These are phyloP conservation scores for Rana temporaria DNA, from an alignment of 2,113 vertebrate species.

Conservation along the genomic window DNA sequence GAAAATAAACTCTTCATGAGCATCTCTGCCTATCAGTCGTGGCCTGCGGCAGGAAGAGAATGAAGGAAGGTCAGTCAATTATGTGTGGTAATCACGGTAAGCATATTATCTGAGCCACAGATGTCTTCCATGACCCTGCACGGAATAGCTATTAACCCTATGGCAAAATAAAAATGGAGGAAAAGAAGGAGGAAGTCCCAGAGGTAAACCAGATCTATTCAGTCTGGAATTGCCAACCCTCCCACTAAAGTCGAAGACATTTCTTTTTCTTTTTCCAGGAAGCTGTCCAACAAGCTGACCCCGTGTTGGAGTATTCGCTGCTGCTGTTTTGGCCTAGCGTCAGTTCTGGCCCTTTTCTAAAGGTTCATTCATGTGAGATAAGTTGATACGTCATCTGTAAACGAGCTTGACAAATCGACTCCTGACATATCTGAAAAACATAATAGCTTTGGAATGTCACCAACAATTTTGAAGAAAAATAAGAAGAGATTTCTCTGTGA, in stretches of 20 bases:
- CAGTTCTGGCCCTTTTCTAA: constrained; percentile 70
- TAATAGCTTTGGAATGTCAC: constrained; percentile 63
- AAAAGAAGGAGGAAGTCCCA: constrained; percentile 71
- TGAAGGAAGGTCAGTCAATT: constrained; percentile 96
- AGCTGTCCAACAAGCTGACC: constrained; percentile 66
- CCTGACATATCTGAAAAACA: constrained; percentile 60
- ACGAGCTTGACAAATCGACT: constrained; percentile 71
- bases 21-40: constrained; percentile 82
- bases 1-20: constrained; percentile 84
- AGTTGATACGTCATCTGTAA: constrained; percentile 77
- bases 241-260: constrained; percentile 63
- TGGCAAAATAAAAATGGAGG: constrained; percentile 81
- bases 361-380: constrained; percentile 79
- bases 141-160: constrained; percentile 89
- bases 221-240: constrained; percentile 68
- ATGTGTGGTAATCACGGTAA: constrained; percentile 93
- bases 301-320: constrained; percentile 32
- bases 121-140: constrained; percentile 88
- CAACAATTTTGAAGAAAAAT: constrained; percentile 39
- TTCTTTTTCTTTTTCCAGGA: constrained; percentile 58
- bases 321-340: constrained; percentile 60
- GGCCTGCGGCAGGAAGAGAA: constrained; percentile 86
- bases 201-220: constrained; percentile 80
- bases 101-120: constrained; percentile 93
- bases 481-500: neutral